Percentiles rank a stretch among this genome's conserved stretches.
phyloP scores from a whole-genome alignment of 2,797 vertebrate genomes.

The Anomalospiza imberbis region DNA sequence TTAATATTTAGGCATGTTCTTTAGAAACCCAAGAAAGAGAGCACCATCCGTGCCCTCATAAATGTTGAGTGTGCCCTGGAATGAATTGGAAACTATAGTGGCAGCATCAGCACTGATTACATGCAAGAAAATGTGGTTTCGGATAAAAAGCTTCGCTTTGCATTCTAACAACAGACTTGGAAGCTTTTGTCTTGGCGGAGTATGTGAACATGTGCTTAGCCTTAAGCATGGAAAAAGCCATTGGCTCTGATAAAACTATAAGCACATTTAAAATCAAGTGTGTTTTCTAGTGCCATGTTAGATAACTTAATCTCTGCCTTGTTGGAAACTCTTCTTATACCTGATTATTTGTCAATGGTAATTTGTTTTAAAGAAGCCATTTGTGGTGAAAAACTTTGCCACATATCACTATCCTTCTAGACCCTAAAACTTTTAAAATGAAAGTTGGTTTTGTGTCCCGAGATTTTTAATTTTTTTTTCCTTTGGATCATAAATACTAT shows the following conservation, averaged over 20 bases:
- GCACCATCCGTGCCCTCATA: constrained; percentile 28
- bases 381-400: not conserved
- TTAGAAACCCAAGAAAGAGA: not conserved
- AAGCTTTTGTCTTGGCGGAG: constrained; percentile 23
- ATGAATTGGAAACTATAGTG: constrained; percentile 4
- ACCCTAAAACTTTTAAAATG: not conserved
- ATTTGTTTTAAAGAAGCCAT: not conserved
- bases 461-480: not conserved
- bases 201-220: constrained; percentile 11
- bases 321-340: not conserved
- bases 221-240: constrained; percentile 37
- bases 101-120: not conserved
- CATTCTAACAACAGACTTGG: constrained; percentile 27
- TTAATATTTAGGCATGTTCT: constrained; percentile 13
- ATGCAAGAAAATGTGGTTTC: constrained; percentile 21
- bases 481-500: not conserved
- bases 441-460: not conserved
- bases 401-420: not conserved
- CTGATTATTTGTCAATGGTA: not conserved
- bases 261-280: constrained; percentile 6
- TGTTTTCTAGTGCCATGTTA: not conserved
- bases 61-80: not conserved
- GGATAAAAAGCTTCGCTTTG: not conserved
- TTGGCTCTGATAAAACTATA: not conserved
- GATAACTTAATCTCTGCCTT: constrained; percentile 18